Evolutionary conservation across 2,888 invertebrate species (phyloP).

Genomic region (Rhodophaea formosa): DNA sequence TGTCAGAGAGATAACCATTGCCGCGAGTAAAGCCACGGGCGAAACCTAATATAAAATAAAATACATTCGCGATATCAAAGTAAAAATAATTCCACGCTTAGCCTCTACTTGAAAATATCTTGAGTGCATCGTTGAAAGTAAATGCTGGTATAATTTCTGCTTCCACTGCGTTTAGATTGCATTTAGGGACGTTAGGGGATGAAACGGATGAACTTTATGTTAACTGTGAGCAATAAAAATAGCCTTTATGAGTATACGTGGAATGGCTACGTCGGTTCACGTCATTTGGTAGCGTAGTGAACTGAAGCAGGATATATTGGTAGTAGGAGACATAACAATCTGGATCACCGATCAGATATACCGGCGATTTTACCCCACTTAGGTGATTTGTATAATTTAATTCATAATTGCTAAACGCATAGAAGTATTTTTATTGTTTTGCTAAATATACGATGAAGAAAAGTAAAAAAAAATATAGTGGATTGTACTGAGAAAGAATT

Average conservation of each 20-base stretch:
- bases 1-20: no score
- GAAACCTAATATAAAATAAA: neutral
- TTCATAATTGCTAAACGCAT: no score
- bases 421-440: no score
- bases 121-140: constrained; percentile 78
- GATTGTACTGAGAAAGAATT: no score
- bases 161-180: constrained; percentile 76
- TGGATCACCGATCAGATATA: neutral
- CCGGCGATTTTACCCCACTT: neutral
- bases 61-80: constrained; percentile 25
- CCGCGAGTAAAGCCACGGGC: no score
- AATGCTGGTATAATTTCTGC: constrained; percentile 73
- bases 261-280: constrained; percentile 69
- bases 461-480: no score
- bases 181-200: constrained; percentile 73
- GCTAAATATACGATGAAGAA: no score
- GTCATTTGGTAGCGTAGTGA: constrained; percentile 50
- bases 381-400: no score
- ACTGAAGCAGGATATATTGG: constrained; percentile 41
- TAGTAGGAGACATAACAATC: neutral
- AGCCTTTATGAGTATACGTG: constrained; percentile 78
- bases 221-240: constrained; percentile 77
- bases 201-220: constrained; percentile 75
- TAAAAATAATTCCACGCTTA: constrained; percentile 63
- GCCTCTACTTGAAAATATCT: constrained; percentile 67